Evolutionary conservation across 2,113 vertebrate species (phyloP), one percentile per base, ranked within the genome.

Genomic region (Pitta sordida): DNA sequence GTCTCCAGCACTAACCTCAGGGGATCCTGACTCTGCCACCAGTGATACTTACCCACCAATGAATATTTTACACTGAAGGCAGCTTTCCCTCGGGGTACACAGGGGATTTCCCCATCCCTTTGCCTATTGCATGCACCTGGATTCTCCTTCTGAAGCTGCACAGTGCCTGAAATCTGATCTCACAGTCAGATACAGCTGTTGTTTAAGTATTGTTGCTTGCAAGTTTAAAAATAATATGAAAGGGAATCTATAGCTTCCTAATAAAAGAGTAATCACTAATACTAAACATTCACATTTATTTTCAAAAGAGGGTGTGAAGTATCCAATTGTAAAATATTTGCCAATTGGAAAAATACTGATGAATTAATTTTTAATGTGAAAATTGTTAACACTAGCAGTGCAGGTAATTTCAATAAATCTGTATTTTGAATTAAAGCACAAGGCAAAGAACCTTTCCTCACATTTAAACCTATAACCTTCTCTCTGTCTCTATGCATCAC

Each of bases 1-100:
- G 51, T 90, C 71, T 87, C 60, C 62, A 91, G 41, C 32, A 43
- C 19, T 90, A 15, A 86, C 88, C 84, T 68, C 68, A 65, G 90
- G 95, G 91, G n/a, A 78, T 74, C 56, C 36, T 86, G 86, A 77
- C 84, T 95, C 20, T 85, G 92, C 79, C 79, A 95, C 82, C 90
- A 84, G 10, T 56, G 51, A 91, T 82, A 60, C 87, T 95, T 76
- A 81, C 67, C 27, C 68, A 92, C 59, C 83, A 89, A 73, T 36
- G 60, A 62, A 15, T 68, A 75, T 85, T 73, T 91, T 90, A 81
- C 36, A 91, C 64, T 49, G 51, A 91, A 67, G 68, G 53, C 73
- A 78, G 51, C 67, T 83, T 92, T 88, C 82, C 75, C 86, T 74
- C 43, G 6, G 34, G 85, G 12, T 80, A n/a, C 1, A 0, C 3